Evolutionary conservation across 2,888 invertebrate species (phyloP).

Genomic region (Chrysina gloriosa): DNA sequence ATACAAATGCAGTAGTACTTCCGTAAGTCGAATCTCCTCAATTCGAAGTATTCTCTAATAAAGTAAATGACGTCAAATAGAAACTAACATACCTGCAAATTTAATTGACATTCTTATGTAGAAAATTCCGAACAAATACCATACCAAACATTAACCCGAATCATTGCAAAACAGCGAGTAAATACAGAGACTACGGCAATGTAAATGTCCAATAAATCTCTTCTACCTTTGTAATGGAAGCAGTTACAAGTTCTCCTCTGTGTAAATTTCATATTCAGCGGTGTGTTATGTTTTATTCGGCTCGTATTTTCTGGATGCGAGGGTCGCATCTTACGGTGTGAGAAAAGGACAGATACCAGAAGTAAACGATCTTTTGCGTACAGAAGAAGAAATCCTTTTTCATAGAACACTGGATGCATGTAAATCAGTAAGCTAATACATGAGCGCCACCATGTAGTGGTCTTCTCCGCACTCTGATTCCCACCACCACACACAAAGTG

Average conservation of each 20-base stretch:
- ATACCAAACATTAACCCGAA: not conserved
- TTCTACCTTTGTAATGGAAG: constrained; percentile 42
- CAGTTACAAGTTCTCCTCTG: constrained; percentile 44
- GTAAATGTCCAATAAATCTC: constrained; percentile 11
- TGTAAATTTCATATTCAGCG: constrained; percentile 40
- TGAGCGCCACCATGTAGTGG: constrained; percentile 53
- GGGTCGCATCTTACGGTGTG: constrained; percentile 3
- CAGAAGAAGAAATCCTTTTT: constrained; percentile 21
- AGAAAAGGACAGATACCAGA: constrained; percentile 24
- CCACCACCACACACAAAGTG: constrained; percentile 60
- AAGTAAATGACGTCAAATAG: too few species aligned
- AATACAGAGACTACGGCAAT: constrained; percentile 5
- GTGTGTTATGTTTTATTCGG: constrained; percentile 39
- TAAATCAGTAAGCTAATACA: constrained; percentile 56
- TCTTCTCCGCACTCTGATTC: constrained; percentile 48
- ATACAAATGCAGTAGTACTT: too few species aligned
- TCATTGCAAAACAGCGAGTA: not conserved
- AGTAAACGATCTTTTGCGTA: constrained; percentile 23
- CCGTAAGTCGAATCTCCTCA: too few species aligned
- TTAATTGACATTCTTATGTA: not conserved
- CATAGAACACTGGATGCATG: constrained; percentile 49
- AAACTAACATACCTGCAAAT: too few species aligned
- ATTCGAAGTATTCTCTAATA: too few species aligned
- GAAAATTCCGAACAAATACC: not conserved
- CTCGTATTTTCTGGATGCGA: constrained; percentile 12